Base-by-base conservation (phyloP, 2,113 vertebrate species). In the Pterocles burchelli region DNA sequence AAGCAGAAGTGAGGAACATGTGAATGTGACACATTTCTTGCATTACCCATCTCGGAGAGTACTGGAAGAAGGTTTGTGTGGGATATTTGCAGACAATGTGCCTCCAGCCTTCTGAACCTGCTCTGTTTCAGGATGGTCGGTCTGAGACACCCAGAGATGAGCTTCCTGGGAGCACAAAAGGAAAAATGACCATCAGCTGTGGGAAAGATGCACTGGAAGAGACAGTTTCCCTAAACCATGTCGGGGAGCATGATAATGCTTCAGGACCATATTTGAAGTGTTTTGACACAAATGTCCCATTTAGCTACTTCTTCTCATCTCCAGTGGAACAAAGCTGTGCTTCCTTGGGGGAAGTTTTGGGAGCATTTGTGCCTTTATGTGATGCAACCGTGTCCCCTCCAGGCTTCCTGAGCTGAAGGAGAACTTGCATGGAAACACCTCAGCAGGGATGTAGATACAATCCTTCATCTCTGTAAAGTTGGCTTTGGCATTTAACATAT, bases 401-500 rank as follows among this genome's bases (percentile, higher is more conserved):
- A 75, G 74, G 67, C 71, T 29, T 91, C n/a, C 54, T 57, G 31
- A 61, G 18, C 29, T 66, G 36, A 77, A 51, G 31, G 63, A 85
- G 49, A 83, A 59, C 51, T 85, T 83, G 43, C 12, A 22, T 76
- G 25, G 71, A 54, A 2, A 0, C 1, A 2, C 51, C 75, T 85
- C 72, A 43, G 51, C 24, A 58, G 38, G 66, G 75, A 83, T 79
- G 43, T 76, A 74, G 13, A 19, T 93, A 18, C 0, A 94, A 51
- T 70, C 43, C 89, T 94, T 90, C 65, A 79, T 91, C 46, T 91
- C 61, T 70, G 21, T 74, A 81, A 83, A 83, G 63, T 15, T 95
- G 29, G 55, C 48, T 93, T 80, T 95, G 75, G 48, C 49, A 36
- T 73, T 96, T 96, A 74, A 51, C 78, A 83, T 91, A 93, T 91